Percentiles rank a stretch among this genome's conserved stretches.
Evolutionary conservation across 2,888 invertebrate species (phyloP).

Genomic region (Drosophila histrio): DNA sequence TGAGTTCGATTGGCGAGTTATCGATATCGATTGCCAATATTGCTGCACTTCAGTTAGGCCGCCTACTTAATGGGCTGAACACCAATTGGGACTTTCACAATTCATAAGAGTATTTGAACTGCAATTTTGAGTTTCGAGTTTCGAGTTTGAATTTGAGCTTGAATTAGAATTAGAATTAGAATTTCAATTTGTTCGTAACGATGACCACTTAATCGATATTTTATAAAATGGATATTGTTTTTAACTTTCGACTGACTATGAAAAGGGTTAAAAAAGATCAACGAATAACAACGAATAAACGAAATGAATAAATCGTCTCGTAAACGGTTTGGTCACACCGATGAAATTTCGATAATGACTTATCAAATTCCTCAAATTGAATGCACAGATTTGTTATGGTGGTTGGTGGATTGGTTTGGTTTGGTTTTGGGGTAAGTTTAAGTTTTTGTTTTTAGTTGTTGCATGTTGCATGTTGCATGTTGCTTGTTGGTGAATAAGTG

Average conservation of each 20-base stretch:
- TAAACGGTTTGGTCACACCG: conserved; percentile 58
- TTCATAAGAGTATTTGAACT: conserved; percentile 9
- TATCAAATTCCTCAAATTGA: conserved; percentile 61
- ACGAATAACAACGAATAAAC: conserved; percentile 33
- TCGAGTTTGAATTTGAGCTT: conserved; percentile 20
- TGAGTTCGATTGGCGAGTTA: conserved; percentile 9
- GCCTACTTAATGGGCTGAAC: conserved; percentile 31
- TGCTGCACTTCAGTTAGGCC: conserved; percentile 45
- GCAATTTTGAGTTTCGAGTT: conserved; percentile 11
- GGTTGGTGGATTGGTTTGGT: conserved; percentile 25
- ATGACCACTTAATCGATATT: conserved; percentile 84
- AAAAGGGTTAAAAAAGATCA: conserved; percentile 39
- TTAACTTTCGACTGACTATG: conserved; percentile 45
- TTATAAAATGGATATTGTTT: conserved; percentile 74
- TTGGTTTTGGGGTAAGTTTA: conserved; percentile 7
- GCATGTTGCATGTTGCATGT: conserved; percentile 39
- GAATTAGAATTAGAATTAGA: conserved; percentile 21
- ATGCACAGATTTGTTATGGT: conserved; percentile 54
- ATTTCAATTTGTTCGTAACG: conserved; percentile 70
- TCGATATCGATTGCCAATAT: conserved; percentile 26
- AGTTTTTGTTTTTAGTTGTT: conserved; percentile 36
- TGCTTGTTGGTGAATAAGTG: conserved; percentile 44
- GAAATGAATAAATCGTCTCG: conserved; percentile 36
- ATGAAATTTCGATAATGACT: conserved; percentile 83
- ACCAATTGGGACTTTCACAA: conserved; percentile 48